phyloP scores from a whole-genome alignment of 2,113 vertebrate species.

The Glaucomys volans region DNA sequence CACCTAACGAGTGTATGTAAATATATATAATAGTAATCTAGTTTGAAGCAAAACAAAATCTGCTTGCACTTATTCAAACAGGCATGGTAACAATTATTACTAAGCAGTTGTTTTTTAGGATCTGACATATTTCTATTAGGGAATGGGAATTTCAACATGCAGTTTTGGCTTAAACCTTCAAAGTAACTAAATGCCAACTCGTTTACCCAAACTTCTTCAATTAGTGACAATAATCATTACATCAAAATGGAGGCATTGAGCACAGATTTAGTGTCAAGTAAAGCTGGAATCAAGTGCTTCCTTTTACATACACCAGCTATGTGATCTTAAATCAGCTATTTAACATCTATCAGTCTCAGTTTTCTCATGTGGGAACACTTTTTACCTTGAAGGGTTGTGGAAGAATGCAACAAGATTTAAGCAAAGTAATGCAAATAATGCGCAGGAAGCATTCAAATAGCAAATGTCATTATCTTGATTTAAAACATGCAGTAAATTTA shows the following conservation, averaged over 20 bases:
- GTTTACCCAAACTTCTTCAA: neutral
- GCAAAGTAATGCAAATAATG: neutral
- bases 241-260: neutral
- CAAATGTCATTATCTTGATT: neutral
- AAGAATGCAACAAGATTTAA: slow-evolving; percentile 30
- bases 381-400: neutral
- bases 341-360: neutral
- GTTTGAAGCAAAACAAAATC: neutral
- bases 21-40: neutral
- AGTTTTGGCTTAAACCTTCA: neutral
- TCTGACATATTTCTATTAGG: neutral
- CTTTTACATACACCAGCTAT: neutral
- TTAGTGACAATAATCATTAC: neutral
- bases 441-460: neutral
- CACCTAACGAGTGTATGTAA: neutral
- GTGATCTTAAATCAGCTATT: neutral
- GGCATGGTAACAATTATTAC: neutral
- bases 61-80: neutral
- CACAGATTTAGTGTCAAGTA: neutral
- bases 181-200: neutral
- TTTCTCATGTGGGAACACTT: neutral
- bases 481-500: neutral
- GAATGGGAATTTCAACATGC: neutral
- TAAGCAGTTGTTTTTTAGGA: neutral
- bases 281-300: neutral